Evolutionary conservation across 2,113 vertebrate genomes (phyloP).

Genomic region (Zosterops pallidus): DNA sequence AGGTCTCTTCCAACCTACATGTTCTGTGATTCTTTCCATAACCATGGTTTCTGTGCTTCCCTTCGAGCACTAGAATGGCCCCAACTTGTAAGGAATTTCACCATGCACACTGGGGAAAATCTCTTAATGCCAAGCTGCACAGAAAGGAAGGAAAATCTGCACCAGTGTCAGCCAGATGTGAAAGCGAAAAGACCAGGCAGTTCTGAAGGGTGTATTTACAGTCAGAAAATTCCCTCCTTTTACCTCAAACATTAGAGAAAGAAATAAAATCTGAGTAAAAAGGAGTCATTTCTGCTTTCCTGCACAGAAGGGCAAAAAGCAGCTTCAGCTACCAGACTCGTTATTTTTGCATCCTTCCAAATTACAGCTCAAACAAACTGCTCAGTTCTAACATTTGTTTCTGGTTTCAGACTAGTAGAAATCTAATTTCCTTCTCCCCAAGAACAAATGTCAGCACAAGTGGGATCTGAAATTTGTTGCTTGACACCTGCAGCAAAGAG

Average conservation of each 20-base stretch:
- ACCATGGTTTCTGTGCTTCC: background rate
- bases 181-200: background rate
- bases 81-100: rapidly evolving
- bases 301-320: background rate
- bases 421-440: constrained; percentile 71
- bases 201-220: background rate
- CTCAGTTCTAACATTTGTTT: constrained; percentile 75
- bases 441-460: constrained; percentile 70
- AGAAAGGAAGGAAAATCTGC: background rate
- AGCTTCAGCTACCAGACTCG: constrained; percentile 24
- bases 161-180: rapidly evolving
- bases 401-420: constrained; percentile 70
- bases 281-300: background rate
- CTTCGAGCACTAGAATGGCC: rapidly evolving
- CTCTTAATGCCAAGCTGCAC: rapidly evolving
- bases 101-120: background rate
- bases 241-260: background rate
- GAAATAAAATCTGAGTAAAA: background rate
- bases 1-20: too few species aligned
- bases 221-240: background rate
- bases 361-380: constrained; percentile 59
- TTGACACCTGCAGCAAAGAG: constrained; percentile 67
- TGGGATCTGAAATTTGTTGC: constrained; percentile 67
- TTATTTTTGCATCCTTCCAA: constrained; percentile 56
- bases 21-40: background rate